Evolutionary conservation across 2,888 invertebrate species (phyloP), one percentile per base, ranked within the genome.

Genomic region (Chelonus formosanus): DNA sequence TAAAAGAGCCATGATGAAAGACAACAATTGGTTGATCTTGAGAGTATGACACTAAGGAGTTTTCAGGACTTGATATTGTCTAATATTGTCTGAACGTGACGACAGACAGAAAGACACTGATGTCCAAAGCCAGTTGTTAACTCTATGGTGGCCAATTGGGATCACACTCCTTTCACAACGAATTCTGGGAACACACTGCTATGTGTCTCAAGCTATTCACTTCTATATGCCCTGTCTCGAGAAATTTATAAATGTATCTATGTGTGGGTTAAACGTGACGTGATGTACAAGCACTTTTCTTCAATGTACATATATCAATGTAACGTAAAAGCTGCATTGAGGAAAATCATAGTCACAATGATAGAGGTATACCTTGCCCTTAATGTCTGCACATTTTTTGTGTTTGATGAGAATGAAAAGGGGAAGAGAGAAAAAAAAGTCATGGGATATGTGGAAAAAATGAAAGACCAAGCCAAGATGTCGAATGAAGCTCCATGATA

Each of bases 181-280:
- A 80, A 78, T 78, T 77, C 80, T 74, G 75, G 69, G 68, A 71
- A 78, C 75, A 71, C 75, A 81, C 81, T 81, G 79, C 69, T 66
- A 40, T 35, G 20, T 20, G 35, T 10, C 31, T 36, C 4, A 10
- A 36, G 10, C 32, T 52, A 54, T 54, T 8, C 10, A 35, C 35
- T n/a, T 10, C 36, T 35, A 40, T 54, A 54, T 36, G 36, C 36
- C 35, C 10, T 20, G 10, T 36, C 54, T 52, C 32, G 47, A 45
- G 20, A 58, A 35, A 59, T 31, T 48, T 31, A 59, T 34, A 35
- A 47, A 4, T 45, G 10, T 58, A 58, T 44, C n/a, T 59, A 34
- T 20, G 32, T 59, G 40, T 40, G 40, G 4, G 40, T 40, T 3
- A 54, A 5, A 35, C 8, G 40, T 35, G 40, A 54, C 54, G 54